Evolutionary conservation across 2,797 vertebrate genomes (phyloP), one percentile per base, ranked within the genome.

Genomic region (Sphenopsis melanotis): DNA sequence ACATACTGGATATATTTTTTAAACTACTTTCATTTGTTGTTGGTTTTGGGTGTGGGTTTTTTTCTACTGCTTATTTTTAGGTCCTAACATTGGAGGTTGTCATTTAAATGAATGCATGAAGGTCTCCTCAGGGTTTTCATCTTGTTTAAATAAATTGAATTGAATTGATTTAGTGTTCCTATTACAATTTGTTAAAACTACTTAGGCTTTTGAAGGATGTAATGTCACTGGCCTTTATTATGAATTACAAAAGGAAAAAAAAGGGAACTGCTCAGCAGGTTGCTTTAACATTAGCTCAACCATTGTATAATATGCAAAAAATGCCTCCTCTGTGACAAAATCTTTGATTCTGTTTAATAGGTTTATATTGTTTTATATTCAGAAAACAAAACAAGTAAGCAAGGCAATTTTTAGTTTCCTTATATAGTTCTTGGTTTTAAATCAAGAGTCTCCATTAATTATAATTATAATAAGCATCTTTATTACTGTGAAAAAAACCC

Each of bases 101-200:
- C 39, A 52, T 87, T 85, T 89, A 76, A 97, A 89, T 47, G 46
- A 93, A 89, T 59, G 55, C 29, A 55, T 47, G 64, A 78, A 78
- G 26, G 32, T 88, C 36, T 93, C 83, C 64, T 85, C 46, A 34
- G 94, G 37, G 64, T 19, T 83, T 94, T 95, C 65, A 22, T 81
- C 65, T 80, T 91, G 71, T 83, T 96, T 95, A 92, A 95, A 94
- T 87, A 87, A 87, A 94, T 91, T 56, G 70, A 89, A 90, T 65
- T 49, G 36, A 80, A 94, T 90, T 89, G 92, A 93, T 93, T 94
- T 94, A 93, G 75, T 60, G 56, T 68, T 92, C 39, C 34, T 91
- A 78, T 81, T 92, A 41, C 53, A 92, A 77, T 95, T 80, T 71
- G 46, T 94, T 96, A 85, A 89, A 91, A 56, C 56, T 83, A 34